Evolutionary conservation across 1,140 invertebrate genomes (phyloP).

Genomic region (Theocolax elegans): DNA sequence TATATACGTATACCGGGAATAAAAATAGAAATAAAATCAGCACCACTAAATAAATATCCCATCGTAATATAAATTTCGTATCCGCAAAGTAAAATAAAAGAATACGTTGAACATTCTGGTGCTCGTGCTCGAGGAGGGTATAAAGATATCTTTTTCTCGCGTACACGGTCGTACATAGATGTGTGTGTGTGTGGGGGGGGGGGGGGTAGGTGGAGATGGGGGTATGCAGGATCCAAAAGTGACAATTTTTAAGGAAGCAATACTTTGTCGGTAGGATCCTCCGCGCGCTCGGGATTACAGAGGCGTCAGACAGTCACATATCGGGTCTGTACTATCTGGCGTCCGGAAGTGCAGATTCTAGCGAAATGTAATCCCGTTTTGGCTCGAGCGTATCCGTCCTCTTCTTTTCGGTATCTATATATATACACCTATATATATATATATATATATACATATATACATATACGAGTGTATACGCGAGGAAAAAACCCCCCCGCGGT

Average conservation of each 20-base stretch:
- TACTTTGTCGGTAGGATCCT: background rate
- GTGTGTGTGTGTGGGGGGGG: too few relatives aligned
- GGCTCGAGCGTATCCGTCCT: background rate
- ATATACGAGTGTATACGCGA: background rate
- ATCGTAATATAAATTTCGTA: too few relatives aligned
- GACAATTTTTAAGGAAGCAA: background rate
- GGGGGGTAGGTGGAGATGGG: too few relatives aligned
- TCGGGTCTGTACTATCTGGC: background rate
- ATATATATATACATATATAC: too few relatives aligned
- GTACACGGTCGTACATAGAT: too few relatives aligned
- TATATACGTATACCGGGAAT: too few relatives aligned
- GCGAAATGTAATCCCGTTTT: slow-evolving; percentile 23
- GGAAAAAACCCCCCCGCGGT: background rate
- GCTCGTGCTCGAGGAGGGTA: background rate
- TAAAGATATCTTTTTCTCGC: background rate
- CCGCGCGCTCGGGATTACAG: background rate
- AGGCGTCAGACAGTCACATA: slow-evolving; percentile 6
- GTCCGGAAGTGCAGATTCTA: slow-evolving; percentile 12
- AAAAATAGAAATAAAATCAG: too few relatives aligned
- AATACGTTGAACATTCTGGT: too few relatives aligned
- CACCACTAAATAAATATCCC: too few relatives aligned
- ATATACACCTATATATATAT: too few relatives aligned
- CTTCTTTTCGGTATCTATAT: background rate
- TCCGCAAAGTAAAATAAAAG: too few relatives aligned
- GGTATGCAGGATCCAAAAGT: background rate